These are phyloP conservation scores for Zoanthus sociatus DNA, from an alignment of 92 coral and sea anemone species.

Conservation along the genomic window DNA sequence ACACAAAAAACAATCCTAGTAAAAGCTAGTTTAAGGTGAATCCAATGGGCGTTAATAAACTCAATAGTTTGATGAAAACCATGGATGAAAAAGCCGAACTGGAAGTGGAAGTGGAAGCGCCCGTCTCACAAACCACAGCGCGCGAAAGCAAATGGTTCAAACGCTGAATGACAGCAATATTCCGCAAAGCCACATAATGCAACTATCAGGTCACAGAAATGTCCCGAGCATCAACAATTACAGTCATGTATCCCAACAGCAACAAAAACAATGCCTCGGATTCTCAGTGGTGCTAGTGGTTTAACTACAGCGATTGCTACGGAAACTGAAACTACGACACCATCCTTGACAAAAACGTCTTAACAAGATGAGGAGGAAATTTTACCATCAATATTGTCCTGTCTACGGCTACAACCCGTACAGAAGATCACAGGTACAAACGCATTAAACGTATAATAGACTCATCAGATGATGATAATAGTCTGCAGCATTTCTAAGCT, in stretches of 20 bases:
- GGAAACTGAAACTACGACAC: slow-evolving; percentile 11
- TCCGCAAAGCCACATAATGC: slow-evolving; percentile 67
- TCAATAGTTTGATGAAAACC: slow-evolving; percentile 64
- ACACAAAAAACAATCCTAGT: slow-evolving; percentile 45
- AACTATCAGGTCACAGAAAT: slow-evolving; percentile 50
- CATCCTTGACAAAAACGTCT: not conserved
- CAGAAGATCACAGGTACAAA: slow-evolving; percentile 4
- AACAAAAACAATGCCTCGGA: slow-evolving; percentile 60
- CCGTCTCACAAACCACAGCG: slow-evolving; percentile 66
- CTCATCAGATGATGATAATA: slow-evolving; percentile 1
- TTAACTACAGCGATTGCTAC: slow-evolving; percentile 11
- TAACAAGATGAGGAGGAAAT: slow-evolving; percentile 25
- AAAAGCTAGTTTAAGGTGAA: slow-evolving; percentile 60
- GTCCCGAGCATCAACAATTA: slow-evolving; percentile 47
- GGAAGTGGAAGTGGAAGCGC: too few species aligned
- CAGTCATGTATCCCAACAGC: slow-evolving; percentile 58
- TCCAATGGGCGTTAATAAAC: slow-evolving; percentile 65
- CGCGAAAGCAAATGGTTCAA: slow-evolving; percentile 64
- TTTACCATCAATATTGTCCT: slow-evolving; percentile 44
- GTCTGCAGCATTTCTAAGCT: not conserved
- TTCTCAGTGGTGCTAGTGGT: slow-evolving; percentile 33
- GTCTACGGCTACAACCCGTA: not conserved
- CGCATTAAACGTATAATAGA: slow-evolving; percentile 5
- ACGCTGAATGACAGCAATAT: slow-evolving; percentile 65
- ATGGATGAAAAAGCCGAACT: slow-evolving; percentile 45